Base-by-base conservation (phyloP, 2,888 invertebrate genomes). In the Junonia oenone region DNA sequence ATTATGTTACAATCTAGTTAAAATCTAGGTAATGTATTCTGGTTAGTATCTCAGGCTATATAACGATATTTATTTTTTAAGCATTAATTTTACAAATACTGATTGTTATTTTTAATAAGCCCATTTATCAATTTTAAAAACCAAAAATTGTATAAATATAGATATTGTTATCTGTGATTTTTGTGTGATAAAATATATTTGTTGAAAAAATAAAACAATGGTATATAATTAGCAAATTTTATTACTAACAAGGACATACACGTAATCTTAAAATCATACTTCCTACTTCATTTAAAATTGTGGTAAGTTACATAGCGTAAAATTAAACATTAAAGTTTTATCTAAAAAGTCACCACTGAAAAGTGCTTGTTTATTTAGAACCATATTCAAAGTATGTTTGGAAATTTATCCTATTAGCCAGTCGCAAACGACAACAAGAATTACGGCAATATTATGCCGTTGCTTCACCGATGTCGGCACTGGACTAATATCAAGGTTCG, bases 171-270 rank as follows among this genome's bases (percentile, higher is more conserved):
- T 19, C 9, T 31, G 3, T 17, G 14, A n/a, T 13, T 31, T 19
- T 17, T 26, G 9, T 13, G 6, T 22, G n/a, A 26, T 26, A 43
- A 43, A n/a, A 9, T 15, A 5, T 35, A 55, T 27, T 49, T 45
- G 45, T 9, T 50, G 27, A 35, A 55, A 54, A 13, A 65, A 63
- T 51, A 66, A 73, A 72, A 74, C 60, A 61, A 58, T 47, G 46
- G 64, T 64, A 31, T 63, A 71, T 71, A 66, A 63, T 73, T 79
- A 78, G 71, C 68, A 75, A 79, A 72, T 68, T 84, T 86, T 88
- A 87, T 82, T 84, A 72, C 84, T 84, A 85, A 83, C 79, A 83
- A 76, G 78, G 80, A 83, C 80, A 80, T 80, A 78, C 78, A 78
- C 70, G 72, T 77, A 69, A 73, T 75, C 69, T 77, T 79, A 80